phyloP scores from a whole-genome alignment of 2,113 vertebrate species.

The Progne subis region DNA sequence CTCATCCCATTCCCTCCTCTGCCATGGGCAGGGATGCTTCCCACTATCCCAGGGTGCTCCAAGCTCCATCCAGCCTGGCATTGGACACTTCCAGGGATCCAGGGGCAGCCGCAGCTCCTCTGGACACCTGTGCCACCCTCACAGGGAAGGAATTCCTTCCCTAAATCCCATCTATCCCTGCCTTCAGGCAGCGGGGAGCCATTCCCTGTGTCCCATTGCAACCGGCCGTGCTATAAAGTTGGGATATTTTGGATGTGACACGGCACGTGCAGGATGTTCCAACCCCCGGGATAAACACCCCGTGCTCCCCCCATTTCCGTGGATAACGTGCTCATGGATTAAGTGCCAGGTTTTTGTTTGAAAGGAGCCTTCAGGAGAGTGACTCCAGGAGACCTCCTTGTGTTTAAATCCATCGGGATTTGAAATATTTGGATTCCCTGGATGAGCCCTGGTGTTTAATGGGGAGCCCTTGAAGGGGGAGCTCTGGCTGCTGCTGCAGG shows the following conservation, averaged over 20 bases:
- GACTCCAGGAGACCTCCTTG: background rate
- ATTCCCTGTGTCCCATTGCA: background rate
- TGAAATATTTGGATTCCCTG: background rate
- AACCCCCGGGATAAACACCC: background rate
- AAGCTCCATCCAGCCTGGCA: rapidly evolving
- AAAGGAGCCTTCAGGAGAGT: background rate
- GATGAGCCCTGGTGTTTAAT: background rate
- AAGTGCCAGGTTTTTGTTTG: background rate
- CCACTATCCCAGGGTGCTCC: rapidly evolving
- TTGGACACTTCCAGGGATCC: background rate
- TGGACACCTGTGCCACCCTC: background rate
- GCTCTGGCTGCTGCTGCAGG: background rate
- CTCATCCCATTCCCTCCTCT: rapidly evolving
- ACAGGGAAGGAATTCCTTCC: background rate
- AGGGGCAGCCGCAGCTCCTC: background rate
- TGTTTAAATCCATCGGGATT: background rate
- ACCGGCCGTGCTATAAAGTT: background rate
- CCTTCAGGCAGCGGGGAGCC: background rate
- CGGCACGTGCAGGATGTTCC: background rate
- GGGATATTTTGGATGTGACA: background rate
- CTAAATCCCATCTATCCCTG: background rate
- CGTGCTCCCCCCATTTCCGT: rapidly evolving
- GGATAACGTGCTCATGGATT: background rate
- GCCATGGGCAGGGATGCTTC: background rate
- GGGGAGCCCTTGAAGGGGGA: background rate